Conservation (phyloP, 2,888 invertebrate species). For the Leptogaster cylindrica region DNA sequence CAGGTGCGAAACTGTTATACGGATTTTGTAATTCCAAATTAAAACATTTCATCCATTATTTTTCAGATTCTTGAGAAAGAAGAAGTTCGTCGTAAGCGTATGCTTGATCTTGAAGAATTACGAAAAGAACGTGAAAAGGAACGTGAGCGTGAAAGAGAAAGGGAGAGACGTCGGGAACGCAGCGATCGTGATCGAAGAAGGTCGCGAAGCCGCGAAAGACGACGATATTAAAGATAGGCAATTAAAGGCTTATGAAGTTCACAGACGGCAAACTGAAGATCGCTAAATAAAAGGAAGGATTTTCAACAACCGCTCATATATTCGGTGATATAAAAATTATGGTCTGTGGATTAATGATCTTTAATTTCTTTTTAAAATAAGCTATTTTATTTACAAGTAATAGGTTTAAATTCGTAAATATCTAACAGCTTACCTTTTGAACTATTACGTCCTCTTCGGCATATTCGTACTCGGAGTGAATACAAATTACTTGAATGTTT, state of each 20-base stretch:
- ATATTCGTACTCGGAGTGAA: slow-evolving; percentile 22
- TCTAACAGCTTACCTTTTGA: slow-evolving; percentile 26
- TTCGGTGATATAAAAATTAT: slow-evolving; percentile 37
- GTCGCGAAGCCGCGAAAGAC: slow-evolving; percentile 51
- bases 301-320: slow-evolving; percentile 23
- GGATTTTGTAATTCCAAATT: neutral
- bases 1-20: slow-evolving; percentile 69
- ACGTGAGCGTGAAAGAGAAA: slow-evolving; percentile 57
- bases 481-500: no score
- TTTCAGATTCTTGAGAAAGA: slow-evolving; percentile 86
- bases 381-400: slow-evolving; percentile 36
- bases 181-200: slow-evolving; percentile 57
- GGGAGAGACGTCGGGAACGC: slow-evolving; percentile 56
- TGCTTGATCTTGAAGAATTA: slow-evolving; percentile 86
- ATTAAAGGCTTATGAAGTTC: slow-evolving; percentile 3
- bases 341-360: slow-evolving; percentile 47
- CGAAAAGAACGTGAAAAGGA: slow-evolving; percentile 61
- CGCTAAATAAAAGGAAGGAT: slow-evolving; percentile 18
- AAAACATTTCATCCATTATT: slow-evolving; percentile 36
- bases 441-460: slow-evolving; percentile 26
- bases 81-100: slow-evolving; percentile 82
- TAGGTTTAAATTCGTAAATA: slow-evolving; percentile 29
- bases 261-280: slow-evolving; percentile 6
- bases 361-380: slow-evolving; percentile 30
- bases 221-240: slow-evolving; percentile 54